phyloP scores from a whole-genome alignment of 2,888 invertebrate genomes.

The Labia minor region DNA sequence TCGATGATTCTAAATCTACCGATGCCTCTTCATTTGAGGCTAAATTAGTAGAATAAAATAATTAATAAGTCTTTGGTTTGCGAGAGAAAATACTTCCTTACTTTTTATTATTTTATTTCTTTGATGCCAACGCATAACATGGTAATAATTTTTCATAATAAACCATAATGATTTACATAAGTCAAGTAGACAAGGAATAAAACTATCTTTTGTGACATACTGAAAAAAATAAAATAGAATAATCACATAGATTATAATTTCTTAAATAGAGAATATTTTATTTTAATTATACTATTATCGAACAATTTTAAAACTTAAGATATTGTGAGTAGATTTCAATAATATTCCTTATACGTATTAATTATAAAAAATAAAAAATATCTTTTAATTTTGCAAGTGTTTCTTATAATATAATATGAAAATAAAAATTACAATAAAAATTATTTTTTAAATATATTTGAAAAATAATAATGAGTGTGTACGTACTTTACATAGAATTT shows the following conservation, averaged over 20 bases:
- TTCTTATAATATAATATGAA: no score
- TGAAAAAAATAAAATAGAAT: no score
- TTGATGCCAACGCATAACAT: conserved; percentile 66
- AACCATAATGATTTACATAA: conserved; percentile 78
- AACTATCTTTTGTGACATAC: conserved; percentile 47
- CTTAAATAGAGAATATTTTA: no score
- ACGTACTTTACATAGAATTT: conserved; percentile 60
- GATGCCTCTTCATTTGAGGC: conserved; percentile 3
- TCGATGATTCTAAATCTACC: conserved; percentile 48
- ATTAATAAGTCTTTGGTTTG: conserved; percentile 30
- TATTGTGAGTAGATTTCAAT: background rate
- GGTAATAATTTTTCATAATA: conserved; percentile 68
- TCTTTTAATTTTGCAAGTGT: no score
- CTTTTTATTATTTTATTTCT: conserved; percentile 33
- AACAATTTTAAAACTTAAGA: background rate
- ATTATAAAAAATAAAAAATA: no score
- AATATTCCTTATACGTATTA: no score
- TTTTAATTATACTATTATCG: no score
- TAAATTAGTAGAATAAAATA: conserved; percentile 31
- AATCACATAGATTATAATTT: no score
- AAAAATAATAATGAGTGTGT: no score
- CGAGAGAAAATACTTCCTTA: conserved; percentile 5
- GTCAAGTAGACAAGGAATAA: conserved; percentile 66
- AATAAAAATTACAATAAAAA: no score
- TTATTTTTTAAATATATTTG: no score